A percentile compares a stretch with the other conserved stretches of the same genome.
Conservation (phyloP, 2,888 invertebrate species). For the Dioctria linearis region DNA sequence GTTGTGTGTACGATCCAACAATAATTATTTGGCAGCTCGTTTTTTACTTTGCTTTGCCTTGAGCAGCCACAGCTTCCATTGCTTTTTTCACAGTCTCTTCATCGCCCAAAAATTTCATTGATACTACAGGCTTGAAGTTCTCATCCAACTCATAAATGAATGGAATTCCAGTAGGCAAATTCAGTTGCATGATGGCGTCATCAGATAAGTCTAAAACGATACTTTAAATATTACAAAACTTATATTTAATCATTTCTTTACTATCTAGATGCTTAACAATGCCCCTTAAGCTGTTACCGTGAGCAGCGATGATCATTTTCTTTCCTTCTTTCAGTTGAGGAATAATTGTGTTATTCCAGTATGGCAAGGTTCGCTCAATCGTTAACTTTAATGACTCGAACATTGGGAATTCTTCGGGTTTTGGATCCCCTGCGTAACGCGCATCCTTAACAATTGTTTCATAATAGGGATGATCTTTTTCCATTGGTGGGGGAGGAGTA, state of each 20-base stretch:
- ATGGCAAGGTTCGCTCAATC: constrained; percentile 87
- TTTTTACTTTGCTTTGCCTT: constrained; percentile 82
- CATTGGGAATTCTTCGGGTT: constrained; percentile 84
- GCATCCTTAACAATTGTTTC: constrained; percentile 84
- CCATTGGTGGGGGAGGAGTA: constrained; percentile 89
- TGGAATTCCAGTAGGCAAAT: constrained; percentile 86
- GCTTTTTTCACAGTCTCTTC: constrained; percentile 86
- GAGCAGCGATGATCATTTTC: constrained; percentile 87
- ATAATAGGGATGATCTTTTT: constrained; percentile 83
- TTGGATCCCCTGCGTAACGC: constrained; percentile 82
- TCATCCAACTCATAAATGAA: constrained; percentile 86
- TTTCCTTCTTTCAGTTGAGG: constrained; percentile 86
- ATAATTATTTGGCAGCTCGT: no score
- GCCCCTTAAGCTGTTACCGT: constrained; percentile 90
- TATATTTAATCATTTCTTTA: constrained; percentile 68
- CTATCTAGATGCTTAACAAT: constrained; percentile 91
- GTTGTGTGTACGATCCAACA: no score
- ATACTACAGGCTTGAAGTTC: constrained; percentile 81
- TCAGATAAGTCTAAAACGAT: constrained; percentile 77
- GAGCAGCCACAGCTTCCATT: constrained; percentile 85
- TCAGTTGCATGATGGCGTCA: constrained; percentile 83
- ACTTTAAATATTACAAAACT: background rate
- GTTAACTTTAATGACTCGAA: constrained; percentile 89
- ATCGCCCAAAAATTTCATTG: constrained; percentile 86
- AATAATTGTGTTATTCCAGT: constrained; percentile 88